Evolutionary conservation across 1,140 invertebrate species (phyloP).

Genomic region (Wiebesia pumilae): DNA sequence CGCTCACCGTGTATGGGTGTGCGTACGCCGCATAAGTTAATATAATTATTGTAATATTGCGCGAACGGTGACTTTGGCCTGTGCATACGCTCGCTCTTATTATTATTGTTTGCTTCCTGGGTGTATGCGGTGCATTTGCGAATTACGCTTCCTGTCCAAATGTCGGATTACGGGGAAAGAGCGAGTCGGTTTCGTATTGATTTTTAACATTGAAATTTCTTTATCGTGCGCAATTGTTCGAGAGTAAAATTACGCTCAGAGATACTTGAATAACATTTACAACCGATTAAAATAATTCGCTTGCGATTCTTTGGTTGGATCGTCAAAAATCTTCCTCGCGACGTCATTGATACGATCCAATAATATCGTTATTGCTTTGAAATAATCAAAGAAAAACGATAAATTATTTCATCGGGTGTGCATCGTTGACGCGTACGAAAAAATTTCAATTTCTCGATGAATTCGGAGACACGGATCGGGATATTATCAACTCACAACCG

Average conservation of each 20-base stretch:
- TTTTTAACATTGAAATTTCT: slow-evolving; percentile 26
- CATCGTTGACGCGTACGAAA: background rate
- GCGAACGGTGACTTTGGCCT: slow-evolving; percentile 2
- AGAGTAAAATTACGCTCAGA: background rate
- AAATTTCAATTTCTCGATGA: background rate
- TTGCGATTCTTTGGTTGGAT: too few species aligned
- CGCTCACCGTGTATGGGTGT: background rate
- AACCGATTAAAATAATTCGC: background rate
- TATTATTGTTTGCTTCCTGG: slow-evolving; percentile 9
- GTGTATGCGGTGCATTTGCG: slow-evolving; percentile 1
- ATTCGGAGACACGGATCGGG: background rate
- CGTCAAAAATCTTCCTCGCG: too few species aligned
- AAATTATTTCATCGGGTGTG: too few species aligned
- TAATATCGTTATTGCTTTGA: too few species aligned
- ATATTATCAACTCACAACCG: background rate
- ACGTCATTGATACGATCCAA: too few species aligned
- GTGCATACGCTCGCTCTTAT: slow-evolving; percentile 40
- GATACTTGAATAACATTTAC: too few species aligned
- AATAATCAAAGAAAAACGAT: too few species aligned
- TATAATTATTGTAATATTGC: slow-evolving; percentile 24
- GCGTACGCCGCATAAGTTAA: background rate
- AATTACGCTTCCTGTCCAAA: slow-evolving; percentile 46
- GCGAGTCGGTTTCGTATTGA: background rate
- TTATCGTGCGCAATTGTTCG: background rate
- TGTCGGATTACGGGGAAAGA: background rate